These are phyloP conservation scores for Hemistola chrysoprasaria DNA, from an alignment of 2,888 invertebrate species.

Conservation along the genomic window DNA sequence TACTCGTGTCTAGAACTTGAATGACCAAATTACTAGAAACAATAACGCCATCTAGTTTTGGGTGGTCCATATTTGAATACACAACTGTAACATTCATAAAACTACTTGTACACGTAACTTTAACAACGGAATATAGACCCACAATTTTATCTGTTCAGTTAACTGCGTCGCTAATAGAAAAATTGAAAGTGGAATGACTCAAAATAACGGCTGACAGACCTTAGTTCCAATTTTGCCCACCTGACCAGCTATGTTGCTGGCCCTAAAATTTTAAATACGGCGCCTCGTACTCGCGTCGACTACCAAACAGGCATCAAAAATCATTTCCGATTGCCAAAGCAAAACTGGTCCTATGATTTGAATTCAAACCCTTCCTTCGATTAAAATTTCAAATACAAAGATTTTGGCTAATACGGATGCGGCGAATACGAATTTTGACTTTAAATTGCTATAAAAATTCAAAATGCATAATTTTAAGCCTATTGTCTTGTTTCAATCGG, in stretches of 20 bases:
- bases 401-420: constrained; percentile 66
- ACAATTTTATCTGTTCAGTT: too few species aligned
- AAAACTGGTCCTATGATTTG: constrained; percentile 37
- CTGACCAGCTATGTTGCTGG: too few species aligned
- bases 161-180: too few species aligned
- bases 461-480: constrained; percentile 23
- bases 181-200: too few species aligned
- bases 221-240: too few species aligned
- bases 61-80: constrained; percentile 18
- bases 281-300: constrained; percentile 41
- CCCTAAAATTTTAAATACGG: constrained; percentile 36
- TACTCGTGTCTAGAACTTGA: constrained; percentile 5
- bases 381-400: constrained; percentile 61
- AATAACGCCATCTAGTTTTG: constrained; percentile 9
- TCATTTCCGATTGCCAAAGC: constrained; percentile 59
- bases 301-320: constrained; percentile 46
- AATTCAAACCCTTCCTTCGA: constrained; percentile 40
- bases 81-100: constrained; percentile 12
- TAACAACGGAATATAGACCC: constrained; percentile 10
- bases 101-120: constrained; percentile 13
- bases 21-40: constrained; percentile 6
- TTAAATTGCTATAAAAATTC: constrained; percentile 43
- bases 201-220: too few species aligned
- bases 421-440: constrained; percentile 57
- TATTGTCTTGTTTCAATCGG: constrained; percentile 35